These are phyloP conservation scores for Ornithoptera alexandrae DNA, from an alignment of 2,888 invertebrate genomes.

Conservation along the genomic window DNA sequence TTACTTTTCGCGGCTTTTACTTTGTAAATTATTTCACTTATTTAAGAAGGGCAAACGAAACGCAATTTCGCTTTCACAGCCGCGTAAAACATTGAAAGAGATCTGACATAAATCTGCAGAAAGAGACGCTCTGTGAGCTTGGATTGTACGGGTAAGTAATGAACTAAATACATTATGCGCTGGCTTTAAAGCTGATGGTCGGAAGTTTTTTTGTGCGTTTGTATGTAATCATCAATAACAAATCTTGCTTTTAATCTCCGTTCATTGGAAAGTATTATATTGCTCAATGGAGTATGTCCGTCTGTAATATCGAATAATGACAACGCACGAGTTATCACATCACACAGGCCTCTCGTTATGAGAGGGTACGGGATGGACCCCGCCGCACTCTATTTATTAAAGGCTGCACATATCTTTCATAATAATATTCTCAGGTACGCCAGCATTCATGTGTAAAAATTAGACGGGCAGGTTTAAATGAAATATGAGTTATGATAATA, in stretches of 20 bases:
- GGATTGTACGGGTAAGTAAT: conserved; percentile 62
- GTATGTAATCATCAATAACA: conserved; percentile 28
- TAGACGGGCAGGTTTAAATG: conserved; percentile 3
- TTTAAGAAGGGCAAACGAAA: conserved; percentile 39
- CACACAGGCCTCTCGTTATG: conserved; percentile 24
- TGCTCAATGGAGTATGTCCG: conserved; percentile 12
- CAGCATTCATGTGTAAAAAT: conserved; percentile 18
- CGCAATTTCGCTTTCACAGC: conserved; percentile 54
- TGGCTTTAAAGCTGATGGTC: conserved; percentile 46
- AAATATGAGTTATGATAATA: conserved; percentile 24
- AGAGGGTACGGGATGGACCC: conserved; percentile 7
- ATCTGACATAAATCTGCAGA: conserved; percentile 63
- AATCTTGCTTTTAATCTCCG: not conserved
- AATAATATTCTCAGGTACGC: conserved; percentile 16
- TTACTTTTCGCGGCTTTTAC: conserved; percentile 24
- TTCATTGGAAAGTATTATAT: conserved; percentile 1
- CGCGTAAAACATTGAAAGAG: conserved; percentile 56
- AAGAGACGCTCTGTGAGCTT: conserved; percentile 56
- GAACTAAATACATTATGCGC: conserved; percentile 75
- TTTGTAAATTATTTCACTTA: conserved; percentile 21
- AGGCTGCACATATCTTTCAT: conserved; percentile 5
- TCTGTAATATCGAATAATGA: conserved; percentile 23
- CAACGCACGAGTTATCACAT: conserved; percentile 26
- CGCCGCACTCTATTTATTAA: conserved; percentile 13
- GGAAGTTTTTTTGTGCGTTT: conserved; percentile 43